Evolutionary conservation across 2,113 vertebrate species (phyloP).

Genomic region (Maylandia zebra): DNA sequence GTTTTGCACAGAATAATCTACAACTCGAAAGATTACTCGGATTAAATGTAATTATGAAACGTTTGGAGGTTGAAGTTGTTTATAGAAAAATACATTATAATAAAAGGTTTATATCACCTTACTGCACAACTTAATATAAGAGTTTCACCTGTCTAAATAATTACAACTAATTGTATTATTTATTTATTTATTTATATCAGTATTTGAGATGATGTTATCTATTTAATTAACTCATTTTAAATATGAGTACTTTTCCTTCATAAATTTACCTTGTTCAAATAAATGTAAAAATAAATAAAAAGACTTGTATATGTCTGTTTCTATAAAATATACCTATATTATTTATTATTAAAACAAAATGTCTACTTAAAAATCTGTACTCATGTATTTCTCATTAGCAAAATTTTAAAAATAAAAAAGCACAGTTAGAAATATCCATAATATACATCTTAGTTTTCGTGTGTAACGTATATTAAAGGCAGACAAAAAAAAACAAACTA

Average conservation of each 20-base stretch:
- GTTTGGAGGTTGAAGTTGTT: background rate
- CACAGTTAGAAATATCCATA: background rate
- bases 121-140: background rate
- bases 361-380: background rate
- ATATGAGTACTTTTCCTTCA: background rate
- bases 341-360: background rate
- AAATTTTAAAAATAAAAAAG: background rate
- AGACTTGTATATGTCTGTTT: background rate
- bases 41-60: background rate
- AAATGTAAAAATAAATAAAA: background rate
- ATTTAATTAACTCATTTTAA: background rate
- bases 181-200: background rate
- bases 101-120: background rate
- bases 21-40: background rate
- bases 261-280: background rate
- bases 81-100: background rate
- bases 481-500: background rate
- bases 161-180: background rate
- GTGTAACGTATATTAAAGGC: background rate
- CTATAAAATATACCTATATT: background rate
- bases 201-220: background rate
- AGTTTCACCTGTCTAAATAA: background rate
- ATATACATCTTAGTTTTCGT: background rate
- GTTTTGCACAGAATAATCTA: background rate
- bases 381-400: background rate